These are phyloP conservation scores for Drosophila rhopaloa DNA, from an alignment of 1,140 invertebrate species.

Conservation along the genomic window DNA sequence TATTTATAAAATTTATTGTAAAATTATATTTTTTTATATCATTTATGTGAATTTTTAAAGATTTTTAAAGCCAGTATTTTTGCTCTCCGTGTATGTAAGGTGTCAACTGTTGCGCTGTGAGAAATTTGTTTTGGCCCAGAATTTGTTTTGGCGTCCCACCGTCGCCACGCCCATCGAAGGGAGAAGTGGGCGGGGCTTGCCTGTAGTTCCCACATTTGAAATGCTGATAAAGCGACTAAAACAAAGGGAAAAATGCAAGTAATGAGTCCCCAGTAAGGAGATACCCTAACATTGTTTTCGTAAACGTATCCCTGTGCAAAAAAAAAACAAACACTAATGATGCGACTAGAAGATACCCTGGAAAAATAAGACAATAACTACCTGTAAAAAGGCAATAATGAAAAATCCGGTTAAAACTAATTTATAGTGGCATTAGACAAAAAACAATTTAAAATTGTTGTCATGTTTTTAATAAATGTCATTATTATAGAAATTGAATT, in stretches of 20 bases:
- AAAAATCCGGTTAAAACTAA: too few relatives aligned
- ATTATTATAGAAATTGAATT: too few relatives aligned
- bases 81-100: too few relatives aligned
- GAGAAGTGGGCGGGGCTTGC: neutral
- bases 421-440: too few relatives aligned
- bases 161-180: constrained; percentile 26
- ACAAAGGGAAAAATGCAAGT: constrained; percentile 19
- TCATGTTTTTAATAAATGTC: neutral
- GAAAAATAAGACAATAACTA: neutral
- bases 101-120: constrained; percentile 28
- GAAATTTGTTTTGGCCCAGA: constrained; percentile 15
- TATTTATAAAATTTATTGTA: too few relatives aligned
- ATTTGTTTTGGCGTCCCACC: constrained; percentile 14
- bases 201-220: constrained; percentile 56
- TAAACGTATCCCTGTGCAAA: constrained; percentile 14
- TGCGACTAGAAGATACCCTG: neutral
- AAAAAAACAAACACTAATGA: neutral
- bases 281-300: constrained; percentile 18
- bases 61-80: too few relatives aligned
- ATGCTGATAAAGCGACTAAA: constrained; percentile 55
- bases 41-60: too few relatives aligned
- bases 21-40: too few relatives aligned
- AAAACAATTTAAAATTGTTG: too few relatives aligned
- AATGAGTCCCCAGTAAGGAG: constrained; percentile 26
- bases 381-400: too few relatives aligned